phyloP scores from a whole-genome alignment of 2,113 vertebrate species.

The Climacteris rufus region DNA sequence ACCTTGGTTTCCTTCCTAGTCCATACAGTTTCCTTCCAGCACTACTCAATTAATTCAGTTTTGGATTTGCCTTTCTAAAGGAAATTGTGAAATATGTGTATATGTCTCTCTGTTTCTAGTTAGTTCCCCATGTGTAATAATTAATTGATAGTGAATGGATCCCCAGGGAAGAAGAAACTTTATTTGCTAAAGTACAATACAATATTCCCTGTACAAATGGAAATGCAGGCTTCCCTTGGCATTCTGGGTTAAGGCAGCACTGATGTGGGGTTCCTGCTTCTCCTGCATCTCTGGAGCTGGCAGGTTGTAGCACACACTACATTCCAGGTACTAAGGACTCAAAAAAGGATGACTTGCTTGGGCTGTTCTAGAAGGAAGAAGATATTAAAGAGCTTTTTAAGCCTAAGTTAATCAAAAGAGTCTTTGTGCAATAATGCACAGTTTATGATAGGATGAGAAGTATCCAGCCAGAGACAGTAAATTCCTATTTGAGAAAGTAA shows the following conservation, averaged over 20 bases:
- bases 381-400: background rate
- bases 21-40: background rate
- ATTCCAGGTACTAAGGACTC: background rate
- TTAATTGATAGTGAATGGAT: slow-evolving; percentile 32
- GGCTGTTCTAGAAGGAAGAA: background rate
- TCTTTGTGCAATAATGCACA: background rate
- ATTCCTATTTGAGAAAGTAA: background rate
- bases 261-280: background rate
- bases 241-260: background rate
- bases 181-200: slow-evolving; percentile 41
- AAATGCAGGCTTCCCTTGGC: background rate
- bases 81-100: background rate
- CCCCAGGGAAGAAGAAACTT: slow-evolving; percentile 11
- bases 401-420: background rate
- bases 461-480: background rate
- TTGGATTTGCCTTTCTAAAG: background rate
- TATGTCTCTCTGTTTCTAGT: background rate
- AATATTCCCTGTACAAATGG: background rate
- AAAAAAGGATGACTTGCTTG: background rate
- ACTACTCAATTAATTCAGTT: background rate
- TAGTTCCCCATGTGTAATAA: background rate
- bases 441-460: background rate
- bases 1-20: background rate
- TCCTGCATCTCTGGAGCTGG: background rate
- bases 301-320: background rate